phyloP scores from a whole-genome alignment of 1,140 invertebrate species.

The Eciton burchellii region DNA sequence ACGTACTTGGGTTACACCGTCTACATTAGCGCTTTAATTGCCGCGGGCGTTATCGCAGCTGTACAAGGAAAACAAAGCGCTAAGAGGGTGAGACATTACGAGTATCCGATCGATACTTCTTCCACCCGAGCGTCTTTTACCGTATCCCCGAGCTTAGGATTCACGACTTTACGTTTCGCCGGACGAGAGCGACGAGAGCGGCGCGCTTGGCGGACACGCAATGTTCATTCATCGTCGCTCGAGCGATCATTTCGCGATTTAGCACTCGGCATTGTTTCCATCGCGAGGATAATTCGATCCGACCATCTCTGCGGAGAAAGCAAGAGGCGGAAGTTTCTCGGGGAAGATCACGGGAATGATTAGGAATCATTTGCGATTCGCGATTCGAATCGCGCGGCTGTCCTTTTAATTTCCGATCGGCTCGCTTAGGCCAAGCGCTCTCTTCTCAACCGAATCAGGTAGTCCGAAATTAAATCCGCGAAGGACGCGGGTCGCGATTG shows the following conservation, averaged over 20 bases:
- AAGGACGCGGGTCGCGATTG: constrained; percentile 6
- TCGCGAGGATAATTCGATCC: constrained; percentile 36
- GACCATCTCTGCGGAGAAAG: constrained; percentile 14
- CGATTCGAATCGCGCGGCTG: constrained; percentile 29
- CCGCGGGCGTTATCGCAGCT: constrained; percentile 24
- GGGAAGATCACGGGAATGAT: constrained; percentile 40
- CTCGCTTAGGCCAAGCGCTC: constrained; percentile 39
- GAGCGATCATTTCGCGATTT: constrained; percentile 41
- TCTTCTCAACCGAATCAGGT: constrained; percentile 39
- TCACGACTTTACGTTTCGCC: constrained; percentile 4
- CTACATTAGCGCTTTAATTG: constrained; percentile 27
- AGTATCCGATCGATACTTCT: constrained; percentile 19
- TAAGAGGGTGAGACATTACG: background rate
- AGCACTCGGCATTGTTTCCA: background rate
- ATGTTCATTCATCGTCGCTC: background rate
- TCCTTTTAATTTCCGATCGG: too few relatives aligned
- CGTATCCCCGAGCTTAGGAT: background rate
- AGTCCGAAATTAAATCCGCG: constrained; percentile 54
- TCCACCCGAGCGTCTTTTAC: background rate
- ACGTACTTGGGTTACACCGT: background rate
- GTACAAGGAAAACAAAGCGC: constrained; percentile 6
- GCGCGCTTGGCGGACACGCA: background rate
- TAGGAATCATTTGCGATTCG: constrained; percentile 14
- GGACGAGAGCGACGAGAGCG: background rate
- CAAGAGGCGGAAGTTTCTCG: background rate